A percentile compares a stretch with the other conserved stretches of the same genome.
Conservation (phyloP, 1,140 invertebrate species). For the Hycleus cichorii region DNA sequence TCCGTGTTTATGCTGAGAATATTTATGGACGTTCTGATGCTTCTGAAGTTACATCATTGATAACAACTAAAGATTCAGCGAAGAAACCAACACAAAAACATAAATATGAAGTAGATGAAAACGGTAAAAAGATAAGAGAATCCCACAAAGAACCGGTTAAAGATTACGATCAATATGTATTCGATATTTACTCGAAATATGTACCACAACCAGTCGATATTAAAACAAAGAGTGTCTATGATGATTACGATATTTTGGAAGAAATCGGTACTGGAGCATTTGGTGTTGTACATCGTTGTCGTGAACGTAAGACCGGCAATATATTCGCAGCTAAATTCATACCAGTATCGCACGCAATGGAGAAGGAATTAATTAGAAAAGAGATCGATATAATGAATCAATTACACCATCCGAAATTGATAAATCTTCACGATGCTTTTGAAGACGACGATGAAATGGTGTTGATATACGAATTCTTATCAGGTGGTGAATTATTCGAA, state of each 20-base stretch:
- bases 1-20: constrained; percentile 94
- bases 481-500: constrained; percentile 97
- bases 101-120: constrained; percentile 80
- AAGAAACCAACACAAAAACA: constrained; percentile 73
- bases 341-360: constrained; percentile 87
- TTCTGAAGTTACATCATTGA: constrained; percentile 72
- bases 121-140: constrained; percentile 87
- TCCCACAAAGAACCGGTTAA: constrained; percentile 78
- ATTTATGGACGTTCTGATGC: constrained; percentile 92
- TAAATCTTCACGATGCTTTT: constrained; percentile 97
- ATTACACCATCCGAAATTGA: constrained; percentile 93
- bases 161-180: constrained; percentile 97
- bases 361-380: constrained; percentile 94
- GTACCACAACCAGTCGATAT: constrained; percentile 95
- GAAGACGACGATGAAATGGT: constrained; percentile 99
- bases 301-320: constrained; percentile 91
- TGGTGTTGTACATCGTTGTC: constrained; percentile 95
- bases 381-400: constrained; percentile 99
- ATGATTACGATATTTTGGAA: constrained; percentile 97
- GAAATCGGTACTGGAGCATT: constrained; percentile 99
- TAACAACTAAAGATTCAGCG: constrained; percentile 74
- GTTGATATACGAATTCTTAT: constrained; percentile 96
- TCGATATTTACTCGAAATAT: constrained; percentile 95
- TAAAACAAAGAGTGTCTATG: constrained; percentile 89
- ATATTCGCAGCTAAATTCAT: constrained; percentile 99